Evolutionary conservation across 1,140 invertebrate species (phyloP).

Genomic region (Drosophila ananassae): DNA sequence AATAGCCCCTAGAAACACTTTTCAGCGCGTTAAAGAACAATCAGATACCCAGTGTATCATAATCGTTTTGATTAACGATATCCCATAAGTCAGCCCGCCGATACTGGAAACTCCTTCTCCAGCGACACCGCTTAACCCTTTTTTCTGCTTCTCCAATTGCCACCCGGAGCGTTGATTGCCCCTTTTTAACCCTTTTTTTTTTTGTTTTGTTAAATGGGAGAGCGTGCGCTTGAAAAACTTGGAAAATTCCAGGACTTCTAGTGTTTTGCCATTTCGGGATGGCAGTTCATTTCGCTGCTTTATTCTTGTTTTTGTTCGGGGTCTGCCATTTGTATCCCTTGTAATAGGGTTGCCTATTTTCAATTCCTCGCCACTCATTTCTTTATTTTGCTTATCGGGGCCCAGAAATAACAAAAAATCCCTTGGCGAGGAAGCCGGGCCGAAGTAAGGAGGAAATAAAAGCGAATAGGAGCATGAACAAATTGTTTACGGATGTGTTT

Average conservation of each 20-base stretch:
- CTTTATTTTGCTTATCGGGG: constrained; percentile 77
- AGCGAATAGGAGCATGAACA: constrained; percentile 74
- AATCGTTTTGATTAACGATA: constrained; percentile 44
- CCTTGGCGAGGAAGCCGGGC: constrained; percentile 44
- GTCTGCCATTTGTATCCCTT: constrained; percentile 20
- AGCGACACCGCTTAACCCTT: constrained; percentile 8
- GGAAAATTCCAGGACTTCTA: constrained; percentile 37
- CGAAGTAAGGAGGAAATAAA: constrained; percentile 20
- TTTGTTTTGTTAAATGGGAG: constrained; percentile 20
- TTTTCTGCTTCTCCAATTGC: constrained; percentile 25
- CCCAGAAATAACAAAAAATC: constrained; percentile 5
- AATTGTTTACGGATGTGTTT: constrained; percentile 82
- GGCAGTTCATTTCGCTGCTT: constrained; percentile 56
- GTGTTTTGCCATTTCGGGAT: constrained; percentile 22
- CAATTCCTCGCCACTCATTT: constrained; percentile 66
- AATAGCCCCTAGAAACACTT: background rate
- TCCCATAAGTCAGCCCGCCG: constrained; percentile 29
- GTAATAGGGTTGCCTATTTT: constrained; percentile 56
- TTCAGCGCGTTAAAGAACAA: constrained; percentile 11
- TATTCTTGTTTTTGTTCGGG: constrained; percentile 11
- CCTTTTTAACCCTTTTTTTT: constrained; percentile 52
- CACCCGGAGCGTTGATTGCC: constrained; percentile 43
- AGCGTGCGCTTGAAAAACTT: constrained; percentile 20
- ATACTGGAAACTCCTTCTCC: constrained; percentile 13
- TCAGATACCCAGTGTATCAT: constrained; percentile 13